Base-by-base conservation (phyloP, 2,797 vertebrate genomes). In the Rhodeus uyekii region DNA sequence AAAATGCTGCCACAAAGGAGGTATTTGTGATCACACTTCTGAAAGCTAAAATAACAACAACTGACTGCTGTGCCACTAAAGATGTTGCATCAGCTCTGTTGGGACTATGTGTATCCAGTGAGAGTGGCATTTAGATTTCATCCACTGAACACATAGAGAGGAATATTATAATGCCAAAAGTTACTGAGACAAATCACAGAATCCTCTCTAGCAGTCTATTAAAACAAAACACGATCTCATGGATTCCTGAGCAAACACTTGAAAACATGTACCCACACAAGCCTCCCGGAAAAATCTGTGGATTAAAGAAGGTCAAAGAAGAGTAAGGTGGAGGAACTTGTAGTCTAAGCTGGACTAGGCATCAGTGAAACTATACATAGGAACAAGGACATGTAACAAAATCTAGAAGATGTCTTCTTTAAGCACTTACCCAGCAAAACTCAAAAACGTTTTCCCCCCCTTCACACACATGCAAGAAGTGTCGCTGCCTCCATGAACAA, bases 101-200 rank as follows among this genome's bases (percentile, higher is more conserved):
- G 63, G 42, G 7, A 77, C 19, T n/a, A 65, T 3, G 1, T 4
- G 38, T 71, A n/a, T 32, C 10, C 48, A 27, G 3, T 39, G 12
- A 61, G 34, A 64, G 42, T 24, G 42, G 58, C 42, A 64, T 1
- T 39, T 18, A 73, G 67, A 46, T 34, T 0, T n/a, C 32, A 19
- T 74, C 18, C 6, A 13, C 24, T 53, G 24, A 74, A 39, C 32
- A 71, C 53, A 60, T n/a, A 69, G 74, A 19, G n/a, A 12, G 19
- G n/a, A 83, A 53, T 18, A 53, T 44, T 50, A 34, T 81, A 64
- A 61, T 46, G 67, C 36, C 44, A 67, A 61, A 84, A 36, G 58
- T 67, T 27, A 58, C 74, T 36, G 79, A 82, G 61, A 82, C 58
- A 82, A 74, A 78, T 82, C 46, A 50, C 55, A 78, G 75, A 81